Percentiles rank a stretch among this genome's conserved stretches.
Evolutionary conservation across 1,140 invertebrate genomes (phyloP).

Genomic region (Orius laevigatus): DNA sequence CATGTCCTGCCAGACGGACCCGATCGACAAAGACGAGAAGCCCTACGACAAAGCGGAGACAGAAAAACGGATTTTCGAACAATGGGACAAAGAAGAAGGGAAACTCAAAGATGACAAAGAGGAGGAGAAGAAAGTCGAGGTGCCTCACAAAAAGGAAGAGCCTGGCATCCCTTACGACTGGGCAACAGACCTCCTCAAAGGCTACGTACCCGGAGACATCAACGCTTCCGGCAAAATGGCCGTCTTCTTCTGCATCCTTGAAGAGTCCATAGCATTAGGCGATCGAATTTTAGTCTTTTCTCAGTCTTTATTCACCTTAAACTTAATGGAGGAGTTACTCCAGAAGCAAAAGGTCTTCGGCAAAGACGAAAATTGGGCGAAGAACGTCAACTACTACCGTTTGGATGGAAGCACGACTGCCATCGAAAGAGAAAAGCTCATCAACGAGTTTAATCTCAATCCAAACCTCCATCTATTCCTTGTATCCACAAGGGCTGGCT

Average conservation of each 20-base stretch:
- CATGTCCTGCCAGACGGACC: constrained; percentile 13
- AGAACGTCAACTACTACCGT: constrained; percentile 83
- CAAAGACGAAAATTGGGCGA: constrained; percentile 56
- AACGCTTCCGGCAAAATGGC: constrained; percentile 93
- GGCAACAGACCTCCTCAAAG: constrained; percentile 71
- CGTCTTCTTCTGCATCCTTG: constrained; percentile 81
- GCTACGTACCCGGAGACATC: constrained; percentile 73
- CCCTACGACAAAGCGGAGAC: neutral
- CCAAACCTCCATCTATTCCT: constrained; percentile 79
- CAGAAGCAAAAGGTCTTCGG: constrained; percentile 60
- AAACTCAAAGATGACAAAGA: constrained; percentile 29
- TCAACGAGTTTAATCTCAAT: constrained; percentile 93
- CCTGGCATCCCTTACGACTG: constrained; percentile 71
- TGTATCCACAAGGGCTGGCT: constrained; percentile 94
- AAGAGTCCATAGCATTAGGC: constrained; percentile 69
- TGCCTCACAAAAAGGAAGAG: constrained; percentile 39
- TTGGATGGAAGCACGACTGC: constrained; percentile 91
- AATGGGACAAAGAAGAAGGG: constrained; percentile 15
- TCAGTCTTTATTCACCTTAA: constrained; percentile 87
- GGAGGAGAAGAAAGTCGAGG: constrained; percentile 22
- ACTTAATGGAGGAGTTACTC: constrained; percentile 93
- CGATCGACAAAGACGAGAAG: constrained; percentile 20
- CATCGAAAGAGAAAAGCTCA: constrained; percentile 85
- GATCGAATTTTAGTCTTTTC: constrained; percentile 94
- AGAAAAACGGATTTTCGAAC: constrained; percentile 20